These are phyloP conservation scores for Synergus japonicus DNA, from an alignment of 2,888 invertebrate genomes.

Conservation along the genomic window DNA sequence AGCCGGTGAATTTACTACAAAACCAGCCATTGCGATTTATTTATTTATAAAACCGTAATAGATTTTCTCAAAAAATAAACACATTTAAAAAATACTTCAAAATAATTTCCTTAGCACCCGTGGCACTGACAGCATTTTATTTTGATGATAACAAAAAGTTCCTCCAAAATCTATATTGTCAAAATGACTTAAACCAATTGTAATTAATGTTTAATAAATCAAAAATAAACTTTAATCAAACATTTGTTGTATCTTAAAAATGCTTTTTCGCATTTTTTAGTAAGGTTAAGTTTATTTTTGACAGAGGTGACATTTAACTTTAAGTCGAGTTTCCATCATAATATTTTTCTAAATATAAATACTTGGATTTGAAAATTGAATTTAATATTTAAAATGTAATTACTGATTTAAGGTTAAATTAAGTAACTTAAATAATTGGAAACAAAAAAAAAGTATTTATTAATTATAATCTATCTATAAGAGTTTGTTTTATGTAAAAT, in stretches of 20 bases:
- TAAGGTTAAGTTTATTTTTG: conserved; percentile 19
- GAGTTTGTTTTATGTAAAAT: no score
- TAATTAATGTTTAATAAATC: background rate
- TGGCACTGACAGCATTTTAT: background rate
- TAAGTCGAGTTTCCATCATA: no score
- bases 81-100: background rate
- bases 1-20: background rate
- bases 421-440: no score
- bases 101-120: background rate
- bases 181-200: background rate
- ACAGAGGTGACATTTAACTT: conserved; percentile 30
- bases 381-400: no score
- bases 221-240: background rate
- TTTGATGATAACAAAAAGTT: background rate
- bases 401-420: no score
- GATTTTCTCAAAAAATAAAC: background rate
- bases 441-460: no score
- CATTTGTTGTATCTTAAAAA: background rate
- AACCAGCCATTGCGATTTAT: background rate
- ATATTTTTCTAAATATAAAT: no score
- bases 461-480: no score
- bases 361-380: no score
- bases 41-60: background rate
- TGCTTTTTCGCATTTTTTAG: background rate
- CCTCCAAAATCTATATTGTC: background rate